phyloP scores from a whole-genome alignment of 92 coral and sea anemone species.

The Zoanthus gigantus region DNA sequence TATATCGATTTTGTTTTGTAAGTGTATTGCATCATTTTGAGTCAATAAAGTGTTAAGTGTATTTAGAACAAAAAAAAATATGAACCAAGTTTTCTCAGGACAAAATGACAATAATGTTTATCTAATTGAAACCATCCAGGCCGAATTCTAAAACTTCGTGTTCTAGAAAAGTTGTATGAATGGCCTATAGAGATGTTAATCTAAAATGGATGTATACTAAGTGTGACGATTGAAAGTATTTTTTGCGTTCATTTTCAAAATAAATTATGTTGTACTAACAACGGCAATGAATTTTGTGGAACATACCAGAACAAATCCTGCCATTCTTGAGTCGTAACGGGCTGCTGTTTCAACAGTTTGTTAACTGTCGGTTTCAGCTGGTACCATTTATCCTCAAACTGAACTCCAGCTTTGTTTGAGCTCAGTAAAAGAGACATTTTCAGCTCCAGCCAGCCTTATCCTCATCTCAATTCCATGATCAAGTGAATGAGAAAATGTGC shows the following conservation, averaged over 20 bases:
- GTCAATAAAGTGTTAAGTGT: too few relatives aligned
- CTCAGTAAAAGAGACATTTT: constrained; percentile 68
- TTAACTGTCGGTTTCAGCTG: constrained; percentile 92
- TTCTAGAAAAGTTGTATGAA: not conserved
- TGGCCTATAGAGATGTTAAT: not conserved
- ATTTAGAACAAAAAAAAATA: too few relatives aligned
- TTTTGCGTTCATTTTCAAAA: not conserved
- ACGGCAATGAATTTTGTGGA: not conserved
- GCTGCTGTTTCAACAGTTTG: constrained; percentile 89
- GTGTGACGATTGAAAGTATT: not conserved
- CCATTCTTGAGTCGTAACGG: constrained; percentile 95
- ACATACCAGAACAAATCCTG: constrained; percentile 97
- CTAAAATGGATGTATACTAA: not conserved
- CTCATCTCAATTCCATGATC: constrained; percentile 11
- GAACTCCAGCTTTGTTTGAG: constrained; percentile 80
- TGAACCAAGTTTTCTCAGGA: too few relatives aligned
- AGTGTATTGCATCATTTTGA: too few relatives aligned
- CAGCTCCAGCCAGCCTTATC: not conserved
- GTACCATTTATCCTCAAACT: constrained; percentile 98
- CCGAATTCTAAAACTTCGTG: not conserved
- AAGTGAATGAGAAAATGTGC: constrained; percentile 23
- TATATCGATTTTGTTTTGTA: not conserved
- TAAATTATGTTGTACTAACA: not conserved
- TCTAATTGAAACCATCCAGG: too few relatives aligned
- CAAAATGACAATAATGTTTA: too few relatives aligned